phyloP scores from a whole-genome alignment of 2,888 invertebrate species.

The Homarus gammarus region DNA sequence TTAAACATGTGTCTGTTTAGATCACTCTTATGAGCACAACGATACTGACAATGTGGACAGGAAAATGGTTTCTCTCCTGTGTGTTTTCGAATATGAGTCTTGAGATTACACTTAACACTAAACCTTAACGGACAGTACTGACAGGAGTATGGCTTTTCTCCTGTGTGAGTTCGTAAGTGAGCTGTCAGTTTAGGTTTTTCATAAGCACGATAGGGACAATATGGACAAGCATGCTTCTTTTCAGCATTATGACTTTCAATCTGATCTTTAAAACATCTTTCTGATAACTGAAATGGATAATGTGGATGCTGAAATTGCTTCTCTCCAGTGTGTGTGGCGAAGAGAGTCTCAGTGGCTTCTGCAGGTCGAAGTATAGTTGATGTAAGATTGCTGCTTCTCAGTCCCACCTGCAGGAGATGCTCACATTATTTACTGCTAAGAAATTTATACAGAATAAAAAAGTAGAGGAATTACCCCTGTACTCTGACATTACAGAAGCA shows the following conservation, averaged over 20 bases:
- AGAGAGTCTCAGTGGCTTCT: constrained; percentile 19
- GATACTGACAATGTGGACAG: constrained; percentile 56
- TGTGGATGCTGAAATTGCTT: constrained; percentile 51
- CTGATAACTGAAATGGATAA: constrained; percentile 41
- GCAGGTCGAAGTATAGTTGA: constrained; percentile 1
- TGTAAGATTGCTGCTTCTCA: constrained; percentile 30
- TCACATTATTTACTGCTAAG: constrained; percentile 19
- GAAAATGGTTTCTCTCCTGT: constrained; percentile 69
- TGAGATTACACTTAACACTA: constrained; percentile 51
- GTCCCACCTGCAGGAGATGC: constrained; percentile 43
- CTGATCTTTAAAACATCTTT: constrained; percentile 52
- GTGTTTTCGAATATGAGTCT: constrained; percentile 68
- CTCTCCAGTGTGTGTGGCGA: constrained; percentile 52
- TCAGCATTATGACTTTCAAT: constrained; percentile 29
- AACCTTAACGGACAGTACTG: constrained; percentile 41
- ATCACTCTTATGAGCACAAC: constrained; percentile 65
- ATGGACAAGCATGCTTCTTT: constrained; percentile 20
- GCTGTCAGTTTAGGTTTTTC: not conserved
- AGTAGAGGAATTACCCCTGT: no score
- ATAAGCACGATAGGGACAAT: constrained; percentile 16
- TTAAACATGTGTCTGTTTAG: constrained; percentile 65
- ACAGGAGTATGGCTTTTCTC: constrained; percentile 45
- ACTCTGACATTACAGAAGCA: no score
- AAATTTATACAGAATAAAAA: not conserved
- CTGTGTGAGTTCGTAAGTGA: constrained; percentile 44